Percentiles rank a stretch among this genome's conserved stretches.
phyloP scores from a whole-genome alignment of 53 echinoderm and acorn worm species.

The Crossaster papposus region DNA sequence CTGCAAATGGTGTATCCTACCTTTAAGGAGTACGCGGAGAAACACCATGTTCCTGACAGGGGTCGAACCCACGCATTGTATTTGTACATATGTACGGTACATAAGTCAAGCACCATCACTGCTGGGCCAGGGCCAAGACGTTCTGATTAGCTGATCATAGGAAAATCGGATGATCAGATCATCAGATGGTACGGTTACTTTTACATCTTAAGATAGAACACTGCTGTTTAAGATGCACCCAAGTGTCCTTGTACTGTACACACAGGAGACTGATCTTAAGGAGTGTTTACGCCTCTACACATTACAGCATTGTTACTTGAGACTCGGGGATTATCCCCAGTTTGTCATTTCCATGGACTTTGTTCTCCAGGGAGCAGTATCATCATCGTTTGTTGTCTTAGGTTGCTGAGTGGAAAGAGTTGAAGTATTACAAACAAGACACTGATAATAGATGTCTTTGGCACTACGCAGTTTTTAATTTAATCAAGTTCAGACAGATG shows the following conservation, averaged over 20 bases:
- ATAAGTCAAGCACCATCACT: too few species aligned
- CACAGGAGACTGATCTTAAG: not conserved
- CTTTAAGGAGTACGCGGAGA: too few species aligned
- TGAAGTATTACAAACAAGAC: not conserved
- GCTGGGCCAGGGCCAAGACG: too few species aligned
- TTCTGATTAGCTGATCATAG: too few species aligned
- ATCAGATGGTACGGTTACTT: too few species aligned
- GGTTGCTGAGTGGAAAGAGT: not conserved
- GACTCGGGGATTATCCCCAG: not conserved
- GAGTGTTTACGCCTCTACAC: not conserved
- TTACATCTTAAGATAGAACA: not conserved
- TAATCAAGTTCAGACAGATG: not conserved
- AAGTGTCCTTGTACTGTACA: too few species aligned
- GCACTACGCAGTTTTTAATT: not conserved
- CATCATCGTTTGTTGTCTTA: not conserved
- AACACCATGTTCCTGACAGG: too few species aligned
- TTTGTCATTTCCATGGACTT: conserved; percentile 7
- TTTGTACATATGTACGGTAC: too few species aligned
- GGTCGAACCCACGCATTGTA: too few species aligned
- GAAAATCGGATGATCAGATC: too few species aligned
- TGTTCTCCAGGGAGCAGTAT: not conserved
- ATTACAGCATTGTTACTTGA: not conserved
- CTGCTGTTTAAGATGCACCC: not conserved
- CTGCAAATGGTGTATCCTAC: too few species aligned
- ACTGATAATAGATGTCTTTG: not conserved